These are phyloP conservation scores for Nasua narica DNA, from an alignment of 2,797 vertebrate species.

Conservation along the genomic window DNA sequence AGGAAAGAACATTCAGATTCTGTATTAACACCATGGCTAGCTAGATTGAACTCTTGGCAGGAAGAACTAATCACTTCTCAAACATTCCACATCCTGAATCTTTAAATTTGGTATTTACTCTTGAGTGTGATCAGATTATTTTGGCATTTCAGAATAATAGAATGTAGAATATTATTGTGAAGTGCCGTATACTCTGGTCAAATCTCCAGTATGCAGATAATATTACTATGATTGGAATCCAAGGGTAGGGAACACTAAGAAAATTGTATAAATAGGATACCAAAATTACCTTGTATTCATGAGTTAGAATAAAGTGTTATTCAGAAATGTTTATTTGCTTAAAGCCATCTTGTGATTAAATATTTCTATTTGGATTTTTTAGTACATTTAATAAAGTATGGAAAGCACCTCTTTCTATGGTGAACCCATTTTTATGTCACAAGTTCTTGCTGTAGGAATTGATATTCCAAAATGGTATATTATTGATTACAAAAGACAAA, in stretches of 20 bases:
- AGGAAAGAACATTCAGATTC: background rate
- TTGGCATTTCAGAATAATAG: constrained; percentile 11
- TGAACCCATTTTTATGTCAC: constrained; percentile 22
- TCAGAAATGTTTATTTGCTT: constrained; percentile 32
- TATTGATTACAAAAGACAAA: background rate
- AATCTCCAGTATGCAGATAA: background rate
- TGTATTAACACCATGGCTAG: background rate
- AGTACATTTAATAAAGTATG: constrained; percentile 45
- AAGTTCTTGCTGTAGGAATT: constrained; percentile 40
- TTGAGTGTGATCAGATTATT: background rate
- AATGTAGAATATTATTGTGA: background rate
- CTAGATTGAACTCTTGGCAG: constrained; percentile 24
- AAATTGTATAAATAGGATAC: constrained; percentile 25
- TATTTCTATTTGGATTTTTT: constrained; percentile 52
- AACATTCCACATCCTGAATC: background rate
- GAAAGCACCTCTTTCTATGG: background rate
- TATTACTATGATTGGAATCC: background rate
- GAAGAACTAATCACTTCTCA: constrained; percentile 9
- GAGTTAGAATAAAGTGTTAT: constrained; percentile 7
- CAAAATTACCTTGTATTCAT: constrained; percentile 7
- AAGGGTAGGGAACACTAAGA: background rate
- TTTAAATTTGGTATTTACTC: constrained; percentile 28
- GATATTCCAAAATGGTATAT: constrained; percentile 8
- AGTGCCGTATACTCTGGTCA: background rate
- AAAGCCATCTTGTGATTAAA: constrained; percentile 20